Evolutionary conservation across 37 sponge, comb jelly and placozoan genomes (phyloP), one percentile per base, ranked within the genome.

Genomic region (Petrosia ficiformis): DNA sequence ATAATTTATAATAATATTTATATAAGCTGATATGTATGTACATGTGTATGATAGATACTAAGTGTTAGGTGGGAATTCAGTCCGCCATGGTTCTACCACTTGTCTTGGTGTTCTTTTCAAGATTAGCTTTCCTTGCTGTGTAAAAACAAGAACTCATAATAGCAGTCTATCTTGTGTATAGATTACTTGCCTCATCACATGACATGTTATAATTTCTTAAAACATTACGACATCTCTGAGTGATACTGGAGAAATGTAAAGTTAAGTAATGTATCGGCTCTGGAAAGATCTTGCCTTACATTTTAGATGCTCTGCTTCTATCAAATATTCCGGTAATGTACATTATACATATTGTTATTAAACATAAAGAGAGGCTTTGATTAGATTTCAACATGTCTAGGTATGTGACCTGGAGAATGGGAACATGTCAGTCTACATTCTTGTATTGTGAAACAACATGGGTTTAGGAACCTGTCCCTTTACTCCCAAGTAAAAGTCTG

Each of bases 171-270:
- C n/a, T n/a, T n/a, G n/a, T n/a, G n/a, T n/a, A n/a, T n/a, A n/a
- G n/a, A 6, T 1, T 22, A 41, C 92, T 75, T 58, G 88, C 93
- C 44, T 93, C 86, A 78, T 93, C 90, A 74, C 93, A 93, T 24
- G 90, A 88, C 93, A 93, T 93, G 61, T 88, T 93, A 74, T 84
- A 93, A 39, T 93, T 82, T 0, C 80, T 59, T 4, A 93, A 68
- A 2, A 93, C 83, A 40, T 42, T 61, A 52, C 86, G 65, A 39
- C 90, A 85, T 16, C 93, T 59, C 31, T 52, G 52, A 1, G 78
- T 81, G 4, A 93, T 39, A 42, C 93, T 93, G 77, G 0, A 42
- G 0, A 73, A n/a, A 10, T 8, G 3, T 31, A 44, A 5, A 11
- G 11, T 39, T 10, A n/a, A 21, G 0, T 32, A 37, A 19, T 35